These are phyloP conservation scores for Magallana gigas DNA, from an alignment of 1,140 invertebrate species.

Conservation along the genomic window DNA sequence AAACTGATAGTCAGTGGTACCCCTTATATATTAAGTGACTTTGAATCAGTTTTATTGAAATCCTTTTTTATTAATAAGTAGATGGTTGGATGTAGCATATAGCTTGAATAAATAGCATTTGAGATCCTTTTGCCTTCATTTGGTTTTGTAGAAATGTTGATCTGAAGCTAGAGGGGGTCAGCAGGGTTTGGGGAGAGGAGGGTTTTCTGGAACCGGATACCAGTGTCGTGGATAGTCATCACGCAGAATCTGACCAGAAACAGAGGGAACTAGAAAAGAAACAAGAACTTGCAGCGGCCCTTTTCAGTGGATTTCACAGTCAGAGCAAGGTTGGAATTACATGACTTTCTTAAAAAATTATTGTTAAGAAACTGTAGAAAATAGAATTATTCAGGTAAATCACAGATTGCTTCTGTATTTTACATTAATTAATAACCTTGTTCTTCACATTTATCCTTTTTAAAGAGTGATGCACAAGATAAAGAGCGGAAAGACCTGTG, in stretches of 20 bases:
- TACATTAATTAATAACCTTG: too few relatives aligned
- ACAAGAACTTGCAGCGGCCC: constrained; percentile 43
- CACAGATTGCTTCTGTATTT: too few relatives aligned
- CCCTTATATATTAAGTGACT: too few relatives aligned
- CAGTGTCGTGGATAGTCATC: neutral
- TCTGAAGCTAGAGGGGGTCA: constrained; percentile 36
- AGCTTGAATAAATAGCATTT: too few relatives aligned
- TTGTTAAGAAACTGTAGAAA: too few relatives aligned
- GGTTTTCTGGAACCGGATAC: neutral
- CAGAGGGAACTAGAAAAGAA: constrained; percentile 42
- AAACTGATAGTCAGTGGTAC: too few relatives aligned
- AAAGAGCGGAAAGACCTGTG: neutral
- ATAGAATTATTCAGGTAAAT: too few relatives aligned
- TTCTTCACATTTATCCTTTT: neutral
- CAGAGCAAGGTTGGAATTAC: neutral
- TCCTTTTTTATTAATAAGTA: too few relatives aligned
- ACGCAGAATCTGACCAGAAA: neutral
- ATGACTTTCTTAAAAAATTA: too few relatives aligned
- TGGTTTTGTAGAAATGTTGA: constrained; percentile 41
- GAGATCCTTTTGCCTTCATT: neutral
- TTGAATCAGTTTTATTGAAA: too few relatives aligned
- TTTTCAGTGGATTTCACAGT: constrained; percentile 47
- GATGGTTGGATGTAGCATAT: too few relatives aligned
- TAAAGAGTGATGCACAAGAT: neutral
- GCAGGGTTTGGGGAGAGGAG: constrained; percentile 51